phyloP scores from a whole-genome alignment of 1,140 invertebrate species.

The Varroa destructor region DNA sequence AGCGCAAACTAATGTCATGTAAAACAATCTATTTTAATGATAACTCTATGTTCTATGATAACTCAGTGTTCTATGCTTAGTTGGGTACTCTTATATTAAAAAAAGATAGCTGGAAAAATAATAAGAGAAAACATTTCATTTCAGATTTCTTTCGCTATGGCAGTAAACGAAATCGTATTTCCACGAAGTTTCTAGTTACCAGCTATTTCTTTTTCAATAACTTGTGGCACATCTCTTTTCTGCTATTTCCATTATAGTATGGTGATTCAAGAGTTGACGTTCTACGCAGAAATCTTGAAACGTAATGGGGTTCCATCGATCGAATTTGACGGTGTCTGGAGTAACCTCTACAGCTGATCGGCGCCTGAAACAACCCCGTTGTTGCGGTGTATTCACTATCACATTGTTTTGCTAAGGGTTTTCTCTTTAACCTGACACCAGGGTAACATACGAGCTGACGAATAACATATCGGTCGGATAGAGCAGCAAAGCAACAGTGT shows the following conservation, averaged over 20 bases:
- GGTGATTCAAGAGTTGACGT: constrained; percentile 84
- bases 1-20: neutral
- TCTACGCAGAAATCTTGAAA: constrained; percentile 82
- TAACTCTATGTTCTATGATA: neutral
- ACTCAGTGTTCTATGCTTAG: constrained; percentile 1
- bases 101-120: neutral
- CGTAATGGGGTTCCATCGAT: constrained; percentile 23
- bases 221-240: constrained; percentile 1
- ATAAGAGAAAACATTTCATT: neutral
- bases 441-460: too few relatives aligned
- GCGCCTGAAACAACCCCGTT: neutral
- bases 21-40: neutral
- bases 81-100: neutral
- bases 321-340: constrained; percentile 23
- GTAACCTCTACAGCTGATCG: constrained; percentile 6
- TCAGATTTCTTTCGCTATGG: neutral
- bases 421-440: too few relatives aligned
- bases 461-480: too few relatives aligned
- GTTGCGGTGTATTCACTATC: too few relatives aligned
- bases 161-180: too few relatives aligned
- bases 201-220: too few relatives aligned
- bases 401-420: too few relatives aligned
- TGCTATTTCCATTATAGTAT: constrained; percentile 46
- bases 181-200: too few relatives aligned
- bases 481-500: too few relatives aligned